Evolutionary conservation across 2,113 vertebrate species (phyloP), one percentile per base, ranked within the genome.

Genomic region (Pelvicachromis taeniatus): DNA sequence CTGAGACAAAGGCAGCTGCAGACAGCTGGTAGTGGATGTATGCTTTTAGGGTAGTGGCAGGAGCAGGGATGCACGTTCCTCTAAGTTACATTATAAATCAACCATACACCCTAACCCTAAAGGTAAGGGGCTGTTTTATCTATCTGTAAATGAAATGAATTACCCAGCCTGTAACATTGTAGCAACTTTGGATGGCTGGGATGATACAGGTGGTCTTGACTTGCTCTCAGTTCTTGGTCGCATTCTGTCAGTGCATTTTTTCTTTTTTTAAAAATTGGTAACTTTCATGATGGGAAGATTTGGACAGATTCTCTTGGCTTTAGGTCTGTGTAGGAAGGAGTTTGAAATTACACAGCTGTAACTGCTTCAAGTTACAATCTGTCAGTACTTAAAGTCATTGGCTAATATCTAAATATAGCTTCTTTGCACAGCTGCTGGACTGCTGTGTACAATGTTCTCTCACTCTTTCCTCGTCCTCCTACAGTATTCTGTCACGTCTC

Each of bases 401-500:
- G 54, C 59, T 45, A 12, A 81, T 54, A 52, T 59, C 85, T 87
- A 84, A 89, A 89, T 63, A 78, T 80, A 89, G 42, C 80, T 13
- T 8, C 35, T 35, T 14, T 48, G 17, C 19, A 29, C 59, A 79
- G 78, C 70, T 79, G 70, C n/a, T 23, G 2, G 17, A 12, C 56
- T 50, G 12, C 16, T 48, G 81, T 9, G 4, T 16, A 2, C n/a
- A 58, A 2, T 52, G 54, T 42, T 26, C 23, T 35, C 17, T 48
- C 1, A 19, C 17, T 13, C 33, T 40, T 42, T n/a, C 23, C 4
- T 19, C 48, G 19, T 77, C 11, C 4, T 75, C 31, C 26, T 94
- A 63, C 93, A 99, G 98, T 99, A 98, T 91, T 97, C 97, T 42
- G 97, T 98, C 89, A 97, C 97, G 9, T 98, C 97, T 55, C 96